These are phyloP conservation scores for Apoda limacodes DNA, from an alignment of 2,888 invertebrate species.

Conservation along the genomic window DNA sequence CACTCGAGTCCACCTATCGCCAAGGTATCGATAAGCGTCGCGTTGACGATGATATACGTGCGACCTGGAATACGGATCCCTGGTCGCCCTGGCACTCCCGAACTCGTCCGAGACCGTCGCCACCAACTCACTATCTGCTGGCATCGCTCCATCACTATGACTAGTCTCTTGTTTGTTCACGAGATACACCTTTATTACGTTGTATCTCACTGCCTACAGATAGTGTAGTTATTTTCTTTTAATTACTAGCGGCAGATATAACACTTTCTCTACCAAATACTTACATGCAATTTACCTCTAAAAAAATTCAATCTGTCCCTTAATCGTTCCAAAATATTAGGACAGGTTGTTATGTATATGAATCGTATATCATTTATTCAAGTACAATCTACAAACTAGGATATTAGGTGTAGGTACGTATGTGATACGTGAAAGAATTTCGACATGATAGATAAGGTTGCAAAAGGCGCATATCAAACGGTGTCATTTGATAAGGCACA, in stretches of 20 bases:
- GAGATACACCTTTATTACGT: conserved; percentile 62
- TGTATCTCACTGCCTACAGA: no score
- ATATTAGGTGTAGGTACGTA: neutral
- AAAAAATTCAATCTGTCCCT: no score
- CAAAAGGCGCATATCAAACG: conserved; percentile 58
- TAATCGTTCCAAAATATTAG: no score
- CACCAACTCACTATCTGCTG: conserved; percentile 43
- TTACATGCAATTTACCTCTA: no score
- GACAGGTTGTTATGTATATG: no score
- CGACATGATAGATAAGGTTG: conserved; percentile 62
- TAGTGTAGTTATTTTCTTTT: no score
- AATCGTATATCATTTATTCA: no score
- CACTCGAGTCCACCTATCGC: conserved; percentile 63
- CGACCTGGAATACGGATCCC: conserved; percentile 18
- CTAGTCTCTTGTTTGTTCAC: conserved; percentile 47
- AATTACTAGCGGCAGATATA: no score
- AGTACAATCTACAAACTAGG: neutral
- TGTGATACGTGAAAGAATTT: conserved; percentile 62
- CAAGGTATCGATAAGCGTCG: conserved; percentile 37
- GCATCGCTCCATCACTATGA: conserved; percentile 37
- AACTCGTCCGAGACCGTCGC: conserved; percentile 35
- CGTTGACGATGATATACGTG: conserved; percentile 20
- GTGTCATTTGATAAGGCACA: conserved; percentile 63
- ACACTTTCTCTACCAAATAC: no score
- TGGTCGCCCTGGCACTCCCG: conserved; percentile 23